Evolutionary conservation across 1,140 invertebrate species (phyloP), one percentile per base, ranked within the genome.

Genomic region (Belonocnema kinseyi): DNA sequence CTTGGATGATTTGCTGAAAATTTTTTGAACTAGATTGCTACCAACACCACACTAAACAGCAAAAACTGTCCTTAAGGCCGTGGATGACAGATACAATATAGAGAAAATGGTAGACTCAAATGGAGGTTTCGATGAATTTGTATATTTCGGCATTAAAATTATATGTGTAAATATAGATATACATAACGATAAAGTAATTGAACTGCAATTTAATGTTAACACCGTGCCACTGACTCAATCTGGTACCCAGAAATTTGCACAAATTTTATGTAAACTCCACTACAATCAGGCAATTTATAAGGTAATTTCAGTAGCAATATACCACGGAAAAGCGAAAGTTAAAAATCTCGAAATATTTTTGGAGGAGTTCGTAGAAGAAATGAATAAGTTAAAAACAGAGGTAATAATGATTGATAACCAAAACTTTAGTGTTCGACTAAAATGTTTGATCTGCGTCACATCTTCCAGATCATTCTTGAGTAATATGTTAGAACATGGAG

Each of bases 231-330:
- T 76, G n/a, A 82, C 14, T 77, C 77, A 78, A 33, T 81, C 73
- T 54, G 73, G 71, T 61, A 52, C 40, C 0, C 17, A 40, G 50
- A 75, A 82, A 52, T 77, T 80, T 73, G 81, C 76, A 77, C 77
- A 78, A 26, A 26, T 26, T 26, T 26, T 26, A 3, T 26, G 26
- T 26, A 26, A 26, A 26, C 1, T 26, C 26, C 75, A 54, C 52
- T 26, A 50, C 26, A 14, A 73, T 14, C 6, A 17, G 4, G 26
- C 78, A 46, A 19, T 78, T 12, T 73, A 71, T 19, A 40, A 74
- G 46, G 81, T 80, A n/a, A 81, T 85, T 75, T 72, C 73, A 8
- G 76, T 83, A 7, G 81, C 78, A 54, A 71, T 83, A n/a, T 83
- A 79, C 75, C 51, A 40, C 33, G 83, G 83, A 16, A 17, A 77